Evolutionary conservation across 2,888 invertebrate genomes (phyloP).

Genomic region (Lasioglossum zephyrum): DNA sequence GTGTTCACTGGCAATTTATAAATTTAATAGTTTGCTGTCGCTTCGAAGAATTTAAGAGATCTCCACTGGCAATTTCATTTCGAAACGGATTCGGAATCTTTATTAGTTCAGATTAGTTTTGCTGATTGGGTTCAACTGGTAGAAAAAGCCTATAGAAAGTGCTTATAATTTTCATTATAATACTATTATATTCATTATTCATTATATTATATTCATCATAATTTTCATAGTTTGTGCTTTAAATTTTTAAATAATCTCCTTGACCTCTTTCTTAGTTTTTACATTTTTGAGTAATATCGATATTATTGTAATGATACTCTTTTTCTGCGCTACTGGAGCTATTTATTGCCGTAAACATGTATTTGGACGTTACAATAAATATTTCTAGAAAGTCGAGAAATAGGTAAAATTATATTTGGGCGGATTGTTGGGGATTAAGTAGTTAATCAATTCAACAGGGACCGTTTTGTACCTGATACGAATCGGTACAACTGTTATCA

Average conservation of each 20-base stretch:
- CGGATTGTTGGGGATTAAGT: neutral
- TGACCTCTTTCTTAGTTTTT: neutral
- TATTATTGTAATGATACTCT: neutral
- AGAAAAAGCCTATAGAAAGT: neutral
- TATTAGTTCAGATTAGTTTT: neutral
- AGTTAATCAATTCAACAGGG: neutral
- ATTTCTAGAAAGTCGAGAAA: neutral
- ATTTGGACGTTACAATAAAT: neutral
- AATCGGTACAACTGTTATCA: slow-evolving; percentile 33
- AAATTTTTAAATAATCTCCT: neutral
- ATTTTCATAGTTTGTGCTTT: too few relatives aligned
- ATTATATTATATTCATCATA: too few relatives aligned
- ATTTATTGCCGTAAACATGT: neutral
- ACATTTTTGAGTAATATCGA: neutral
- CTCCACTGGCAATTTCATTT: neutral
- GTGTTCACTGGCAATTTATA: slow-evolving; percentile 60
- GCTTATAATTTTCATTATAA: too few relatives aligned
- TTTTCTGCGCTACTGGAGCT: neutral
- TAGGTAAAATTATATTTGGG: neutral
- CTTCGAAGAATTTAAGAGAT: neutral
- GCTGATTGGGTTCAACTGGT: neutral
- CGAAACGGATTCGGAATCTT: neutral
- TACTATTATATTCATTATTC: too few relatives aligned
- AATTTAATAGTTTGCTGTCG: slow-evolving; percentile 58
- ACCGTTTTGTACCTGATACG: slow-evolving; percentile 7